Conservation (phyloP, 2,113 vertebrate species). For the Actenoides hombroni region DNA sequence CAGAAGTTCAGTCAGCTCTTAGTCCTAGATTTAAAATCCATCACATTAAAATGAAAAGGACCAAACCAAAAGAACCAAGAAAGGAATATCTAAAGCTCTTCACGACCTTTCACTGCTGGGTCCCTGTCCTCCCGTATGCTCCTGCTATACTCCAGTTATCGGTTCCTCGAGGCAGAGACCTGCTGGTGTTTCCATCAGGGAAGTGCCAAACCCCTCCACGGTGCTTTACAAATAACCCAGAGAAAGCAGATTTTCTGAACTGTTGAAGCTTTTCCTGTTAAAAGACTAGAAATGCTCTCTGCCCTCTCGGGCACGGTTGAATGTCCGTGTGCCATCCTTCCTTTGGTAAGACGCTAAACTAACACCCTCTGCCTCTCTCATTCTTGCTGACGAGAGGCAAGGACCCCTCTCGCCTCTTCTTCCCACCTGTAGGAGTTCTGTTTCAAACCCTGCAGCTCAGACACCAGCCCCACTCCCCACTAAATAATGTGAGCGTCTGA, state of each 20-base stretch:
- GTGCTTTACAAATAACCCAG: conserved; percentile 1
- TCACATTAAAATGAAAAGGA: neutral
- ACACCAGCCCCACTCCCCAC: neutral
- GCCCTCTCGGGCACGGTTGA: neutral
- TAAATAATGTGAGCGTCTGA: neutral
- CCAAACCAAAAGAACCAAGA: too few relatives aligned
- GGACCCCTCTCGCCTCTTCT: neutral
- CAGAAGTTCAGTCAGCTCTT: neutral
- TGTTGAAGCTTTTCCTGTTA: neutral
- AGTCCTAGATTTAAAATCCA: neutral
- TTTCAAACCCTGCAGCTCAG: neutral
- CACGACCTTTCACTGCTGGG: neutral
- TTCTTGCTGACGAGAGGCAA: neutral
- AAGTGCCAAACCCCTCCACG: neutral
- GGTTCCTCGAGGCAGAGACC: conserved; percentile 22
- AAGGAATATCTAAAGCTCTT: neutral
- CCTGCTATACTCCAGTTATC: neutral
- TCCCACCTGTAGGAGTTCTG: neutral
- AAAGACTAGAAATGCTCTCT: neutral
- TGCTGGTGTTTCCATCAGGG: neutral
- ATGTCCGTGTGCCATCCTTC: neutral
- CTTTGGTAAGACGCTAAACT: neutral
- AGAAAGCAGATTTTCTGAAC: neutral
- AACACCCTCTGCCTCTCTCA: neutral
- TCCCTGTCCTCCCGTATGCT: conserved; percentile 33